phyloP scores from a whole-genome alignment of 2,888 invertebrate species.

The Eueremaeus valkanovi region DNA sequence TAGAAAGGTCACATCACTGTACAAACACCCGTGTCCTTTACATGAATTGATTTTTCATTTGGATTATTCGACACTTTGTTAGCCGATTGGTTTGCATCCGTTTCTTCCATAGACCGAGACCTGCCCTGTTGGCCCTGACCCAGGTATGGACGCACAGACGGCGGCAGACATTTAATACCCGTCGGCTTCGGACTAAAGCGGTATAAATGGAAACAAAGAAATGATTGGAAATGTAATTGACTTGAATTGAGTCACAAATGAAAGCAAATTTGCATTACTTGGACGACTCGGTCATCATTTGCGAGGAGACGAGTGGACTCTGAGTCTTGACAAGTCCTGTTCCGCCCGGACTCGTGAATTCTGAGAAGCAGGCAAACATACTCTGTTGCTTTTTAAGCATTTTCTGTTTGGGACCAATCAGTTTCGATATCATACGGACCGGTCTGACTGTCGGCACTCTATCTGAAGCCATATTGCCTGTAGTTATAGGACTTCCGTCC shows the following conservation, averaged over 20 bases:
- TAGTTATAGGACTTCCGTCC: conserved; percentile 12
- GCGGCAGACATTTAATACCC: conserved; percentile 19
- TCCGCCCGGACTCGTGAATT: conserved; percentile 40
- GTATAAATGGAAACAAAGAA: neutral
- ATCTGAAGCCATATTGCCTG: neutral
- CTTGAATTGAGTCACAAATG: neutral
- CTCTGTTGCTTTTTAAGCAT: conserved; percentile 48
- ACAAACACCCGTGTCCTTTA: conserved; percentile 29
- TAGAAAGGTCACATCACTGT: conserved; percentile 6
- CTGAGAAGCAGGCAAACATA: conserved; percentile 49
- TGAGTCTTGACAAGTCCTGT: neutral
- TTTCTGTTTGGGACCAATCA: conserved; percentile 48
- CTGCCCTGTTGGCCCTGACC: neutral
- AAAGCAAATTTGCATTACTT: neutral
- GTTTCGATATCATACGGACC: conserved; percentile 41
- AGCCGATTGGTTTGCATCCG: neutral
- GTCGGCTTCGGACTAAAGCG: neutral
- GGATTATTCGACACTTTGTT: conserved; percentile 1
- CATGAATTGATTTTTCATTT: neutral
- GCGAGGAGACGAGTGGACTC: conserved; percentile 6
- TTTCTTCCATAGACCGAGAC: conserved; percentile 21
- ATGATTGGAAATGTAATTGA: neutral
- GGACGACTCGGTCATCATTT: neutral
- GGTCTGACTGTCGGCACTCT: neutral
- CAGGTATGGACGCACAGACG: conserved; percentile 27